A percentile compares a stretch with the other conserved stretches of the same genome.
Conservation (phyloP, 1,140 invertebrate genomes). For the Drosophila sp. region DNA sequence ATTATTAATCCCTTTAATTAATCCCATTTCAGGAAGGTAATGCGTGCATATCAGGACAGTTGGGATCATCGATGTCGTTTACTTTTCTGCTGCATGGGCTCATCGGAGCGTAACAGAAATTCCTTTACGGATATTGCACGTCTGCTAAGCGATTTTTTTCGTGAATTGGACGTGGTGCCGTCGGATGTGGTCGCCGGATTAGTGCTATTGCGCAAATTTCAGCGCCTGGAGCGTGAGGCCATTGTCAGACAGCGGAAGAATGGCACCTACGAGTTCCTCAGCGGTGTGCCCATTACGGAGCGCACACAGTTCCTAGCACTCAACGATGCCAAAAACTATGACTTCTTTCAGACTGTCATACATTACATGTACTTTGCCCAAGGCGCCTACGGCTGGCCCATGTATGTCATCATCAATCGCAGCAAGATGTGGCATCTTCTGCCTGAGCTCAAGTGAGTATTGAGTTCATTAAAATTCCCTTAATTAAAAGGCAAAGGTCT, state of each 20-base stretch:
- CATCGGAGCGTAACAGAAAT: constrained; percentile 91
- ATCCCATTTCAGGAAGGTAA: constrained; percentile 89
- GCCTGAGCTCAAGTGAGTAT: constrained; percentile 87
- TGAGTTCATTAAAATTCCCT: no score
- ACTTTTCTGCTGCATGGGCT: constrained; percentile 94
- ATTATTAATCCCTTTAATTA: not conserved
- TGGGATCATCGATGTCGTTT: constrained; percentile 94
- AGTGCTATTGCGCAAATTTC: constrained; percentile 92
- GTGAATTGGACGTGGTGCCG: constrained; percentile 96
- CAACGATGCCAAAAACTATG: constrained; percentile 90
- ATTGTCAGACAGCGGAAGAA: constrained; percentile 93
- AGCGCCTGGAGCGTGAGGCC: constrained; percentile 91
- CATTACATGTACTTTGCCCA: constrained; percentile 96
- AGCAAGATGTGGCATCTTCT: constrained; percentile 91
- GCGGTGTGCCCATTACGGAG: constrained; percentile 93
- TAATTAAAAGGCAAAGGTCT: no score
- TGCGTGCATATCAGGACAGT: constrained; percentile 94
- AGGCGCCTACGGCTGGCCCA: constrained; percentile 96
- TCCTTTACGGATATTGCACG: constrained; percentile 94
- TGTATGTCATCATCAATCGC: constrained; percentile 91
- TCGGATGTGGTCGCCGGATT: constrained; percentile 95
- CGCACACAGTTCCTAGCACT: constrained; percentile 93
- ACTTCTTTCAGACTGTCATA: constrained; percentile 91
- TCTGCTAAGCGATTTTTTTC: constrained; percentile 94
- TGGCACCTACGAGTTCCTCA: constrained; percentile 95